phyloP scores from a whole-genome alignment of 2,113 vertebrate genomes.

The Apteryx owenii region DNA sequence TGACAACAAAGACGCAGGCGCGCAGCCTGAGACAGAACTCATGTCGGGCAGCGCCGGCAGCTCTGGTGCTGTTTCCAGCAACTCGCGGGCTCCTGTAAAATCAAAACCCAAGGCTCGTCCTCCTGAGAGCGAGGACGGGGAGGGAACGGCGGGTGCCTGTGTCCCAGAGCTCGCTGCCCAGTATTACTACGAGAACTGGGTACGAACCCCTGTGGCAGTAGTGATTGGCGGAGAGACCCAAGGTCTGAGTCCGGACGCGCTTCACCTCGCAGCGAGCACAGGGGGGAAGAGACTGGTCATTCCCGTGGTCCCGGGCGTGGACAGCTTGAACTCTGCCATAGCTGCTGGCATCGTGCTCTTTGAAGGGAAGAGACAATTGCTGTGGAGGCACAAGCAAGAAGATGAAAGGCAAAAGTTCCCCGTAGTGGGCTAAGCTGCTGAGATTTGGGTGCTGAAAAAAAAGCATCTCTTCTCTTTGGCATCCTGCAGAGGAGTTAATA shows the following conservation, averaged over 20 bases:
- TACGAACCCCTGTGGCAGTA: constrained; percentile 77
- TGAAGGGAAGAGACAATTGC: constrained; percentile 88
- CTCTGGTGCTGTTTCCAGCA: constrained; percentile 70
- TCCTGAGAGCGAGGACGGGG: neutral
- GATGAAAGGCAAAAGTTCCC: neutral
- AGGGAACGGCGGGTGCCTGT: neutral
- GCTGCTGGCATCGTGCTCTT: constrained; percentile 91
- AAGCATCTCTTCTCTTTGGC: neutral
- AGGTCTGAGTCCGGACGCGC: constrained; percentile 84
- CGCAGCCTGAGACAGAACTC: rapidly evolving
- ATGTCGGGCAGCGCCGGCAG: constrained; percentile 49
- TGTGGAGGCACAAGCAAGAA: neutral
- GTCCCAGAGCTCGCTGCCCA: constrained; percentile 75
- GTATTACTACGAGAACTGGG: constrained; percentile 85
- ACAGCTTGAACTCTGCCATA: constrained; percentile 92
- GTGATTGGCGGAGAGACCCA: constrained; percentile 90
- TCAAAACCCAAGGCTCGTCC: neutral
- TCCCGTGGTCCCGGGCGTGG: constrained; percentile 82
- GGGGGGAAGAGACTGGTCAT: constrained; percentile 83
- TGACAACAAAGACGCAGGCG: constrained; percentile 64
- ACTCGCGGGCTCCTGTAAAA: neutral
- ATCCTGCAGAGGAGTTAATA: neutral
- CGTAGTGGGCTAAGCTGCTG: neutral
- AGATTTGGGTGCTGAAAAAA: neutral
- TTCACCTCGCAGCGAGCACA: constrained; percentile 80